These are phyloP conservation scores for Yponomeuta malinellus DNA, from an alignment of 2,888 invertebrate species.

Conservation along the genomic window DNA sequence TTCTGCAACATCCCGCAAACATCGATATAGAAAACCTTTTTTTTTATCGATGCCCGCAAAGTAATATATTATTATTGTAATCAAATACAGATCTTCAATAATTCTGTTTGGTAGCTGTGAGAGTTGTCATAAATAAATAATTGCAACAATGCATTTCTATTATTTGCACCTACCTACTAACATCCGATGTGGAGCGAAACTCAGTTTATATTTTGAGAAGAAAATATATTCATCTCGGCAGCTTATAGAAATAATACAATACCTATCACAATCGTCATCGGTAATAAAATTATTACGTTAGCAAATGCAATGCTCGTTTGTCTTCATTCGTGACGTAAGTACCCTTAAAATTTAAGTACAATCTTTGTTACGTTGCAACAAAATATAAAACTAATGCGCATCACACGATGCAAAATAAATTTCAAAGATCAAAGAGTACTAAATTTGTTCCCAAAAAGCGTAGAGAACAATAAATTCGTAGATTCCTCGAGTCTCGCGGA, in stretches of 20 bases:
- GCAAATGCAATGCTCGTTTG: constrained; percentile 46
- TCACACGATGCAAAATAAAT: not conserved
- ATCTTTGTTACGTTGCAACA: not conserved
- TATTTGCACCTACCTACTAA: not conserved
- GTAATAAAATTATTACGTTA: constrained; percentile 25
- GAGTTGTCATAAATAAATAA: constrained; percentile 31
- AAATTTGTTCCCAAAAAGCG: not conserved
- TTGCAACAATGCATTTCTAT: constrained; percentile 15
- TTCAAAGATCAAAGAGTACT: not conserved
- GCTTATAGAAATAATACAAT: constrained; percentile 37
- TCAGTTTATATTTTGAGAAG: not conserved
- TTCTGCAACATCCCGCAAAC: not conserved
- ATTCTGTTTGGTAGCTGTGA: constrained; percentile 27
- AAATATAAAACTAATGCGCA: not conserved
- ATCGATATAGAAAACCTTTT: too few relatives aligned
- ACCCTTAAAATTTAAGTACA: constrained; percentile 6
- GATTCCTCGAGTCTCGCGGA: not conserved
- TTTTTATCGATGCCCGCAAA: not conserved
- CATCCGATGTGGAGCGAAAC: not conserved
- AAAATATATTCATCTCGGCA: constrained; percentile 11
- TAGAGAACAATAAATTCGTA: not conserved
- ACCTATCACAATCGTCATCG: constrained; percentile 49
- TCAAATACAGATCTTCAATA: constrained; percentile 4
- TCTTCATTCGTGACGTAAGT: constrained; percentile 21
- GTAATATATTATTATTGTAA: constrained; percentile 14